A percentile compares a stretch with the other conserved stretches of the same genome.
Evolutionary conservation across 1,140 invertebrate genomes (phyloP).

Genomic region (Ruditapes philippinarum): DNA sequence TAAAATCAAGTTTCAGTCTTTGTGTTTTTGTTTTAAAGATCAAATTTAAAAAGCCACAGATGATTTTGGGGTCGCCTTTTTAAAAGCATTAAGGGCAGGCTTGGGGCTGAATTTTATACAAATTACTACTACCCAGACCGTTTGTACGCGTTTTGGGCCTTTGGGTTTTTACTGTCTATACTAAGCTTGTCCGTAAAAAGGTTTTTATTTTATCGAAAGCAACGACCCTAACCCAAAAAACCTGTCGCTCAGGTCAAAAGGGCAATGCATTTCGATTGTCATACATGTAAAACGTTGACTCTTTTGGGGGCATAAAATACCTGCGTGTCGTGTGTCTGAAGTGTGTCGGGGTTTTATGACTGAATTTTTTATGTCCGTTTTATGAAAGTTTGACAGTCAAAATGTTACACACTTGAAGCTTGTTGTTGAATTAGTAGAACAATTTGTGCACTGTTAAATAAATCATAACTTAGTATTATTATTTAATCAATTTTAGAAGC

Average conservation of each 20-base stretch:
- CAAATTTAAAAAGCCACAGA: too few species aligned
- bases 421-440: too few species aligned
- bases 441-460: too few species aligned
- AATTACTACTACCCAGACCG: too few species aligned
- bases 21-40: too few species aligned
- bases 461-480: too few species aligned
- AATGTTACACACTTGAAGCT: too few species aligned
- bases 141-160: too few species aligned
- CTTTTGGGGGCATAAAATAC: not conserved
- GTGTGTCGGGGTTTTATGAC: not conserved
- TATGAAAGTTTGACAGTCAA: not conserved
- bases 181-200: not conserved
- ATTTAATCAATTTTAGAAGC: too few species aligned
- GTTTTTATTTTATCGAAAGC: not conserved
- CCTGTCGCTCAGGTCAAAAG: conserved; percentile 51
- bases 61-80: too few species aligned
- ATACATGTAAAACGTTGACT: conserved; percentile 3
- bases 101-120: not conserved
- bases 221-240: conserved; percentile 9
- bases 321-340: conserved; percentile 33
- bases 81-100: not conserved
- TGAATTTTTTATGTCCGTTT: not conserved
- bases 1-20: too few species aligned
- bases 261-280: conserved; percentile 14
- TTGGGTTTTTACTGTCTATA: not conserved